Base-by-base conservation (phyloP, 2,797 vertebrate species). In the Anabacerthia variegaticeps region DNA sequence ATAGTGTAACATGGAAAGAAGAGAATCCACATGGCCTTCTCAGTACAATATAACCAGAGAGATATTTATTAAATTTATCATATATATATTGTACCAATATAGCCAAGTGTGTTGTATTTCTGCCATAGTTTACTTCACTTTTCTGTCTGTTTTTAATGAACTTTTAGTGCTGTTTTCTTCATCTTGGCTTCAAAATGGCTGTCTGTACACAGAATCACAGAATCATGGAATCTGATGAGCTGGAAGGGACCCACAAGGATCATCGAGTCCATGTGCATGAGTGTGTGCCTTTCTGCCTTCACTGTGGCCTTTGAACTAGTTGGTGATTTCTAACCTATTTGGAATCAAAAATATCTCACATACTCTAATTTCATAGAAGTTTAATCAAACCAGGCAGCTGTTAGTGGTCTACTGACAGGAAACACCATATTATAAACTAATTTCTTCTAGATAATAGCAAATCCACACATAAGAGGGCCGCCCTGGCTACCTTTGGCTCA, bases 51-150 rank as follows among this genome's bases (percentile, higher is more conserved):
- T 82, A 85, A 56, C 71, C 65, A 65, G 27, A 90, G 16, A 88
- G 39, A 54, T 88, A 92, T 68, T 93, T 75, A 92, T 88, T 89
- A 81, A 78, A 86, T 69, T 92, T 78, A 69, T 65, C 51, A 81
- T 41, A 65, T 85, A 92, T 72, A 61, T 79, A 76, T 90, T 81
- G 44, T 67, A 87, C 32, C 72, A 71, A 41, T 84, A 86, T 62
- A 82, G 52, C 41, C 27, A 54, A 66, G 73, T 0, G 3, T 59
- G 84, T 62, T 90, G 61, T 69, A 86, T 81, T 88, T 94, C 93
- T 92, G 69, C 34, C 73, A 80, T 34, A 49, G 41, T 66, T 93
- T 74, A 73, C 88, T 77, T 92, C 1, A 2, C 32, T 66, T 49
- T 80, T 74, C 52, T 74, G 83, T 7, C 36, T 73, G n/a, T 54